Evolutionary conservation across 2,797 vertebrate species (phyloP), one percentile per base, ranked within the genome.

Genomic region (Gallinago stenura): DNA sequence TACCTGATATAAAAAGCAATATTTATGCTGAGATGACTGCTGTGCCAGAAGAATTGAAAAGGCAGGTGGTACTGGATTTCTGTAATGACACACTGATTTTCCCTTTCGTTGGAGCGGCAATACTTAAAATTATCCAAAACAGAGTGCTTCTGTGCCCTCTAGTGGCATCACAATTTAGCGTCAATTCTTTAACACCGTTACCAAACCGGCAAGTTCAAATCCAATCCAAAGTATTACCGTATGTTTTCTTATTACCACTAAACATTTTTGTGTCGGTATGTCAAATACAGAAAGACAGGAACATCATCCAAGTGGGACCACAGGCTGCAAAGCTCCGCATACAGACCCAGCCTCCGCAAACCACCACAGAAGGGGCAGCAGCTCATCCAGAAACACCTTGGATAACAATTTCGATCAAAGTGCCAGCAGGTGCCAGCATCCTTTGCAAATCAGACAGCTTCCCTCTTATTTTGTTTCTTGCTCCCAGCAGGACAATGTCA

Each of bases 101-200:
- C 10, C 17, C 7, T 71, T n/a, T 60, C 14, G 24, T 20, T 43
- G 12, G 28, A 3, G 14, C 0, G 6, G 15, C 4, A 19, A 22
- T 0, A 18, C 5, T 13, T 19, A 12, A n/a, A 26, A 28, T n/a
- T 15, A 20, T 15, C 31, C 10, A 9, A 54, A 89, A 5, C 56
- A 28, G 72, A 10, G 92, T 70, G 16, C 92, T 91, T 81, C 33
- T 87, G 19, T 90, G 96, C 96, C 97, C 88, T 90, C 97, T 97
- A 96, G 96, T 93, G 97, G 96, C 37, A 0, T 5, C 30, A 20
- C 1, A 2, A 37, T 8, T 72, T 20, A 50, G 54, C 8, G 69
- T 53, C 82, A 43, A 35, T 51, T 21, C 56, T 37, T 66, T 12
- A 15, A 22, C 17, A 1, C 46, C 15, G 3, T 12, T 12, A 6